Evolutionary conservation across 2,113 vertebrate species (phyloP), one percentile per base, ranked within the genome.

Genomic region (Rafetus swinhoei): DNA sequence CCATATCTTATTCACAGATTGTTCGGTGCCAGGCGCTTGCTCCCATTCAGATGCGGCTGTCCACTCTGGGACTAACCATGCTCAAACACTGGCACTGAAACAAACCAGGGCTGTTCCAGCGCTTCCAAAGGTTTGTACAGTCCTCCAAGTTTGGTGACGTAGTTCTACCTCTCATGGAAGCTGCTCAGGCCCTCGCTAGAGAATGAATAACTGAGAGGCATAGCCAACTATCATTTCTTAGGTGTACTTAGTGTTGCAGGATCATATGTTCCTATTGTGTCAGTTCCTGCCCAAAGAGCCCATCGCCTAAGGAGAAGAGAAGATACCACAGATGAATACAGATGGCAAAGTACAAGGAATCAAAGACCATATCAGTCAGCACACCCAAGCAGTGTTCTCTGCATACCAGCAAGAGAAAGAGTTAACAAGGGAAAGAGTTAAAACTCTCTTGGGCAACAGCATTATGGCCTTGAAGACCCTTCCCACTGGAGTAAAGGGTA

Each of bases 371-470:
- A 32, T 16, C 8, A 6, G 60, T 65, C 29, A 32, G 62, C 62
- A 18, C 4, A 7, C 32, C 32, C 32, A 18, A 16, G 7, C 62
- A 18, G 32, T 32, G 62, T 6, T 69, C 32, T 69, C 62, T 18
- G 62, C 7, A 18, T 32, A 16, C 15, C 32, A 69, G 62, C 87
- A 84, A 89, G 79, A 92, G 91, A 87, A 85, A 85, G 86, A 91
- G 91, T 77, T 72, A 35, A 84, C 92, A 79, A 59, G 56, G 25
- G 16, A 60, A 83, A 57, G 21, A 69, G 15, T 85, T 88, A 89
- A 96, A 95, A 76, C 85, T 96, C 83, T 94, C 93, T 65, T 39
- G 74, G 85, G 83, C 94, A 91, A 88, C 81, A 92, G 81, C 52
- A 60, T 90, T 88, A 80, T 90, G 85, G 74, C 57, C 69, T 84